Conservation (phyloP, 2,113 vertebrate species). For the Ophiodon elongatus region DNA sequence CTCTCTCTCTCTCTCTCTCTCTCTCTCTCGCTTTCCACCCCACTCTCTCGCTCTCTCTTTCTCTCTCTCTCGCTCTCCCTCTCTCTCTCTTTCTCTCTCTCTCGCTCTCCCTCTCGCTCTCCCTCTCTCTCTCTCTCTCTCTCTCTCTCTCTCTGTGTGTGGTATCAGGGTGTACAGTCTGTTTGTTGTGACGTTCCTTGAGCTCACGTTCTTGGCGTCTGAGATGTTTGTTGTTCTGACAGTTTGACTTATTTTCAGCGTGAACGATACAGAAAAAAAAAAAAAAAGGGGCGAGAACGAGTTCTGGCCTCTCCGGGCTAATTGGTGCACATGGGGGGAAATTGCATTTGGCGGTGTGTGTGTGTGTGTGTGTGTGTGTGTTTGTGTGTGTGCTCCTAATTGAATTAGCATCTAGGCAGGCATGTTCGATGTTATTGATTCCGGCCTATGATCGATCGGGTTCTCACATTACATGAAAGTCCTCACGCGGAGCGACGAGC, state of each 20-base stretch:
- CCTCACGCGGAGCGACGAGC: slow-evolving; percentile 40
- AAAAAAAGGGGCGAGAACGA: too few species aligned
- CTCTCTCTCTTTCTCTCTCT: too few species aligned
- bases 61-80: too few species aligned
- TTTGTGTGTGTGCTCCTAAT: background rate
- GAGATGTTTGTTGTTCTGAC: background rate
- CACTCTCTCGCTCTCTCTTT: too few species aligned
- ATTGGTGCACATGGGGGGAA: background rate
- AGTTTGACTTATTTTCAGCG: background rate
- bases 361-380: background rate
- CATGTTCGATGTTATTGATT: slow-evolving; percentile 72
- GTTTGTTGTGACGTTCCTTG: background rate
- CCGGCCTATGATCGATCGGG: slow-evolving; percentile 48
- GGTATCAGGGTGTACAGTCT: background rate
- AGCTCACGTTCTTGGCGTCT: background rate
- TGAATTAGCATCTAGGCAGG: slow-evolving; percentile 51
- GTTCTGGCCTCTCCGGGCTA: background rate
- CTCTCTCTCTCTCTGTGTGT: background rate
- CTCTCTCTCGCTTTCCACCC: too few species aligned
- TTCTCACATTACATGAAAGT: slow-evolving; percentile 59
- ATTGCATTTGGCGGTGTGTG: background rate
- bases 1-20: too few species aligned
- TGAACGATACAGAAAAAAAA: background rate
- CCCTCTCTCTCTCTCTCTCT: too few species aligned
- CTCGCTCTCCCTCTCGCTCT: too few species aligned